These are phyloP conservation scores for Bombus huntii DNA, from an alignment of 1,140 invertebrate species.

Conservation along the genomic window DNA sequence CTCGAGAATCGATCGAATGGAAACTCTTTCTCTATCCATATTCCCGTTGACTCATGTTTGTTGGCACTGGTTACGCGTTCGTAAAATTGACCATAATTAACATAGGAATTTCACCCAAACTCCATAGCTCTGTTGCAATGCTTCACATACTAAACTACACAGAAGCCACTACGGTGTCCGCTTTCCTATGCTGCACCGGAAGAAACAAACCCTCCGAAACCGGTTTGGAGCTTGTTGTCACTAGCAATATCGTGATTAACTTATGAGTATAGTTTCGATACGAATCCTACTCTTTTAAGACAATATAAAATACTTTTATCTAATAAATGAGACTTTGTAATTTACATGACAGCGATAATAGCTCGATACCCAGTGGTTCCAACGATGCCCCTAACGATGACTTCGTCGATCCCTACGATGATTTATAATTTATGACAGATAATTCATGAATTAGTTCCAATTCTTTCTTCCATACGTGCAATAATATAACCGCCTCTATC, in stretches of 20 bases:
- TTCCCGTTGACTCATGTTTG: background rate
- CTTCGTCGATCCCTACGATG: background rate
- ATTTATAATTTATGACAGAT: background rate
- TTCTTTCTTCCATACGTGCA: background rate
- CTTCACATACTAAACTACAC: too few relatives aligned
- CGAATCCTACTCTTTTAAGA: too few relatives aligned
- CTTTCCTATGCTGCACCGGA: too few relatives aligned
- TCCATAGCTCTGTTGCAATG: too few relatives aligned
- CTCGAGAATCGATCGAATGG: conserved; percentile 1
- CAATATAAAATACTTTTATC: too few relatives aligned
- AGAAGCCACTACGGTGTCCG: too few relatives aligned
- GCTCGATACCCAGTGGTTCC: background rate
- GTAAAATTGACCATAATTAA: too few relatives aligned
- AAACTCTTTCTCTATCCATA: background rate
- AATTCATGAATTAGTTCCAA: background rate
- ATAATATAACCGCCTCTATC: background rate
- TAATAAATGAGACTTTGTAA: background rate
- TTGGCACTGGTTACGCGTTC: background rate
- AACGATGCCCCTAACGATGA: background rate
- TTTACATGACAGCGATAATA: background rate
- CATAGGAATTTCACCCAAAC: too few relatives aligned
- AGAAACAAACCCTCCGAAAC: too few relatives aligned
- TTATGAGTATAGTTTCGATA: too few relatives aligned
- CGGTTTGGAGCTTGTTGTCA: too few relatives aligned
- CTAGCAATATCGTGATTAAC: too few relatives aligned